Conservation (phyloP, 2,113 vertebrate genomes). For the Toxotes jaculatrix region DNA sequence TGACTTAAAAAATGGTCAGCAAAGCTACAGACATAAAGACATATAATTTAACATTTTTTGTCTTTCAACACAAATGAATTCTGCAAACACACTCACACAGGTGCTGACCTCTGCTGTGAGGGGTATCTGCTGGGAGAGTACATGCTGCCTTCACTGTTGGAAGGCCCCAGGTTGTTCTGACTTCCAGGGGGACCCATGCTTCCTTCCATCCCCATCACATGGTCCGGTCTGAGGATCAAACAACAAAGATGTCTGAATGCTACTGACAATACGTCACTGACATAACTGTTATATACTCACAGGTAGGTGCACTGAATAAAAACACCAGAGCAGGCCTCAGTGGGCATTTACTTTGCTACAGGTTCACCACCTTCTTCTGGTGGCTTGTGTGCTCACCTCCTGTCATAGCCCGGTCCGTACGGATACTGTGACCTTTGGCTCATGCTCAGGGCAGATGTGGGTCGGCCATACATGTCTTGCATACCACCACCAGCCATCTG, state of each 20-base stretch:
- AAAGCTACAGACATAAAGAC: neutral
- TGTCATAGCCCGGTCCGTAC: slow-evolving; percentile 91
- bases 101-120: slow-evolving; percentile 84
- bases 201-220: slow-evolving; percentile 87
- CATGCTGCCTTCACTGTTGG: slow-evolving; percentile 86
- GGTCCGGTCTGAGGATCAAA: slow-evolving; percentile 82
- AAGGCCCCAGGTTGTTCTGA: slow-evolving; percentile 86
- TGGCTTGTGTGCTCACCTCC: slow-evolving; percentile 85
- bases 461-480: slow-evolving; percentile 94
- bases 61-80: neutral
- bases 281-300: neutral
- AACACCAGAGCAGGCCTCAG: neutral
- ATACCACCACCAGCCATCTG: slow-evolving; percentile 92
- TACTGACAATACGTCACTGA: slow-evolving; percentile 17
- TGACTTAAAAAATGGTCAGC: neutral
- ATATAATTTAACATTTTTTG: neutral
- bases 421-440: slow-evolving; percentile 93
- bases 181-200: slow-evolving; percentile 82
- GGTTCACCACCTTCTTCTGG: neutral
- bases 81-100: neutral
- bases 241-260: slow-evolving; percentile 16
- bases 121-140: slow-evolving; percentile 83
- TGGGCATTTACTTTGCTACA: neutral
- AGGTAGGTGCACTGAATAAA: neutral
- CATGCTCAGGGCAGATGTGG: slow-evolving; percentile 90